Evolutionary conservation across 1,140 invertebrate species (phyloP), one percentile per base, ranked within the genome.

Genomic region (Calliopsis andreniformis): DNA sequence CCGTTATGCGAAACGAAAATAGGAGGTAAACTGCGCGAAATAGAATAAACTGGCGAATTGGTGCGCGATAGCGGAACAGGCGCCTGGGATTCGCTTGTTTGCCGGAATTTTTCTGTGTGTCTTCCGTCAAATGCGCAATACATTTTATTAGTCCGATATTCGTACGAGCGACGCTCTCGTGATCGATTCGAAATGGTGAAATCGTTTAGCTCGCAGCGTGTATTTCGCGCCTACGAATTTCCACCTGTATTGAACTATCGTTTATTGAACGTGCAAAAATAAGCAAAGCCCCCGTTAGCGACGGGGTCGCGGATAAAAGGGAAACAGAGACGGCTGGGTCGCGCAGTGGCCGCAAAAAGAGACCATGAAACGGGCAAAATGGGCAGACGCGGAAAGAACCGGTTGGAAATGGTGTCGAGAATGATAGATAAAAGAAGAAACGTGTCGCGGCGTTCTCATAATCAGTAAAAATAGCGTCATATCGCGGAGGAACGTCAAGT

Each of bases 1-100:
- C 79, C 81, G 20, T 66, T 84, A 83, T 80, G 80, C 80, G 64
- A 80, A 85, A 80, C 77, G 80, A 85, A 82, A 80, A 72, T 59
- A 55, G 23, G 39, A 45, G 58, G 68, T 49, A 45, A 66, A 73
- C 70, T 20, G 28, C 39, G 18, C n/a, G 62, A 35, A 66, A 66
- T 56, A 35, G 39, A 66, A 51, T 66, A 66, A 55, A 66, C 28
- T 20, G 1, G 20, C 20, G 49, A 35, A 73, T 55, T 32, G 49
- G 30, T 18, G 59, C 66, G 14, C 35, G 35, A 20, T 18, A 20
- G 18, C 25, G 51, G 67, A 63, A 53, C 58, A 20, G 23, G 45
- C 62, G 12, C 70, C 20, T 16, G 42, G 35, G 49, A 68, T 43
- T 49, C 20, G 42, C 6, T 25, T 39, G 68, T 49, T 70, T 45